A percentile compares a stretch with the other conserved stretches of the same genome.
Conservation (phyloP, 2,888 invertebrate species). For the Lumbricus terrestris region DNA sequence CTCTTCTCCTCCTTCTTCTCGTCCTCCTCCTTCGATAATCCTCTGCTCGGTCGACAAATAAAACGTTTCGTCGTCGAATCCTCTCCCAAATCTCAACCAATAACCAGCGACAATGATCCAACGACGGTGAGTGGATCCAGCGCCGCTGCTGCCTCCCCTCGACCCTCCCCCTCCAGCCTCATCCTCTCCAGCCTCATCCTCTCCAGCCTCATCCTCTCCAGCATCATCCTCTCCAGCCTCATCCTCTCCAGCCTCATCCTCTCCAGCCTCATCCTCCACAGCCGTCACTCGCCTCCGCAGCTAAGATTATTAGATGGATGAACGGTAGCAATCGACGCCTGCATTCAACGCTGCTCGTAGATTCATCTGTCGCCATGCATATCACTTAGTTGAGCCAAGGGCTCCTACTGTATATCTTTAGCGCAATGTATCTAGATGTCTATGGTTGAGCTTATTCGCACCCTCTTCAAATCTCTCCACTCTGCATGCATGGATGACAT, state of each 20-base stretch:
- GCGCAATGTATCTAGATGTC: too few species aligned
- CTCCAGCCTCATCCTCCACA: neutral
- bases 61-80: neutral
- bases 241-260: too few species aligned
- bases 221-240: neutral
- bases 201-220: neutral
- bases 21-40: neutral
- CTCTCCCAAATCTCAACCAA: neutral
- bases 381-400: too few species aligned
- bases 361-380: neutral
- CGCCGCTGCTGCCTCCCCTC: too few species aligned
- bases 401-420: too few species aligned
- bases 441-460: too few species aligned
- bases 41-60: neutral
- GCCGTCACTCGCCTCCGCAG: neutral
- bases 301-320: neutral
- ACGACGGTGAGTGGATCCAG: too few species aligned
- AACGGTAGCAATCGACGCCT: neutral
- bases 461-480: too few species aligned
- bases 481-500: too few species aligned
- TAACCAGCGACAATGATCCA: neutral
- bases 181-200: neutral
- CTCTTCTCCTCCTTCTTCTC: neutral
- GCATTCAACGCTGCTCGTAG: neutral
- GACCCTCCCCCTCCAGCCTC: neutral